These are phyloP conservation scores for Accipiter cooperii DNA, from an alignment of 2,113 vertebrate genomes.

Conservation along the genomic window DNA sequence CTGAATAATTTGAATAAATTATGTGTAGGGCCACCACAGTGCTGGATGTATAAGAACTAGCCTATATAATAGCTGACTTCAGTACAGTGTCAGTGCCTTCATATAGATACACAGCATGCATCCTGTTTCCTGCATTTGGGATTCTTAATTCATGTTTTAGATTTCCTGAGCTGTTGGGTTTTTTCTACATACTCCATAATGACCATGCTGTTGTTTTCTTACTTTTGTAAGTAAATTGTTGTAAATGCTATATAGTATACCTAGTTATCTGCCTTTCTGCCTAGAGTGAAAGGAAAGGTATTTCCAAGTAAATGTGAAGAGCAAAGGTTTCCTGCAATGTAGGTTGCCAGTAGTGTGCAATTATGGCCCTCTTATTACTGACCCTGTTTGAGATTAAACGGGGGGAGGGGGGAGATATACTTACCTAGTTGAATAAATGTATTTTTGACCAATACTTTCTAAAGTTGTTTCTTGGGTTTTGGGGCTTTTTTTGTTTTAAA, in stretches of 20 bases:
- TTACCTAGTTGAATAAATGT: not conserved
- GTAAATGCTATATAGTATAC: not conserved
- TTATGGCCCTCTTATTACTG: not conserved
- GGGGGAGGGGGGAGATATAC: no score
- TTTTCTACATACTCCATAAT: not conserved
- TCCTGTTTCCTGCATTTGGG: not conserved
- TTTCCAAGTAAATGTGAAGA: not conserved
- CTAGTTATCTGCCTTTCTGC: not conserved
- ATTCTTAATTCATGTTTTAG: not conserved
- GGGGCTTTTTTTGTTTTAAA: not conserved
- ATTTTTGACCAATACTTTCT: not conserved
- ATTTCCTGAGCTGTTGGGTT: not conserved
- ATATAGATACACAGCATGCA: not conserved
- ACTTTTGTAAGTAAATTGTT: not conserved
- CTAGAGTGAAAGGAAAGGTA: not conserved
- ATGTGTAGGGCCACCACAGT: not conserved
- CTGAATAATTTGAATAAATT: not conserved
- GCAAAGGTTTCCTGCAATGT: not conserved
- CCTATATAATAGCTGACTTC: not conserved
- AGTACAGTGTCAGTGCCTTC: not conserved
- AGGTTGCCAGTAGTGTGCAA: not conserved
- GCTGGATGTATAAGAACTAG: not conserved
- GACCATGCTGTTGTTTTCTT: not conserved
- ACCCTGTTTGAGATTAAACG: not conserved
- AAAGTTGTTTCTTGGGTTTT: not conserved